Percentiles rank a stretch among this genome's conserved stretches.
These are phyloP conservation scores for Phylloscopus trochilus DNA, from an alignment of 2,113 vertebrate genomes.

Conservation along the genomic window DNA sequence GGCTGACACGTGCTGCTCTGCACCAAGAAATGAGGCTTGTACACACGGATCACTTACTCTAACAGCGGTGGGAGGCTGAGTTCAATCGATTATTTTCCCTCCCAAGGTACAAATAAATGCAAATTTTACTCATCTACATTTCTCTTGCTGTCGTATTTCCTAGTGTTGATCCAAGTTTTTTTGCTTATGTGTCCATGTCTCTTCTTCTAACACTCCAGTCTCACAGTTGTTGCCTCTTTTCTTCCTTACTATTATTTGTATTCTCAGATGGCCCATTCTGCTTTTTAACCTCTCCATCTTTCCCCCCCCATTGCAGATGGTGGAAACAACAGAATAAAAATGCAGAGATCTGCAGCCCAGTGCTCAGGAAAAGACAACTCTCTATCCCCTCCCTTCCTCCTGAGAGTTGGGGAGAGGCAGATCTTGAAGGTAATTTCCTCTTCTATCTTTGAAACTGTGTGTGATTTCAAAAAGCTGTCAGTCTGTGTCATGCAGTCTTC, in stretches of 20 bases:
- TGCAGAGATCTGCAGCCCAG: not conserved
- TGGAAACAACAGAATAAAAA: not conserved
- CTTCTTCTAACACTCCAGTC: not conserved
- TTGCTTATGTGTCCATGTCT: not conserved
- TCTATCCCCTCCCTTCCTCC: not conserved
- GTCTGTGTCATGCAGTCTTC: not conserved
- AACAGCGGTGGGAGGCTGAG: not conserved
- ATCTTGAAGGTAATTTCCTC: not conserved
- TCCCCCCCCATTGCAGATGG: not conserved
- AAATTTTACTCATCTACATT: slow-evolving; percentile 1
- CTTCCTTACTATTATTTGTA: not conserved
- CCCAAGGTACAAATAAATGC: not conserved
- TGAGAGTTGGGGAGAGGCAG: not conserved
- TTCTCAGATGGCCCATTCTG: not conserved
- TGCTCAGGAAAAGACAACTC: not conserved
- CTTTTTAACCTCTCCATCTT: not conserved
- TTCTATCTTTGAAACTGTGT: not conserved
- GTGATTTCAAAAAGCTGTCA: not conserved
- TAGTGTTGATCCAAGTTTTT: not conserved
- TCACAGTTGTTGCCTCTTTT: not conserved
- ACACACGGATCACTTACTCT: not conserved
- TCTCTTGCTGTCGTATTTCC: not conserved
- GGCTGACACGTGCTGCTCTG: not conserved
- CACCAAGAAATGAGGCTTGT: not conserved
- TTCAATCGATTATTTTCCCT: not conserved